Conservation (phyloP, 2,113 vertebrate genomes). For the Cairina moschata region DNA sequence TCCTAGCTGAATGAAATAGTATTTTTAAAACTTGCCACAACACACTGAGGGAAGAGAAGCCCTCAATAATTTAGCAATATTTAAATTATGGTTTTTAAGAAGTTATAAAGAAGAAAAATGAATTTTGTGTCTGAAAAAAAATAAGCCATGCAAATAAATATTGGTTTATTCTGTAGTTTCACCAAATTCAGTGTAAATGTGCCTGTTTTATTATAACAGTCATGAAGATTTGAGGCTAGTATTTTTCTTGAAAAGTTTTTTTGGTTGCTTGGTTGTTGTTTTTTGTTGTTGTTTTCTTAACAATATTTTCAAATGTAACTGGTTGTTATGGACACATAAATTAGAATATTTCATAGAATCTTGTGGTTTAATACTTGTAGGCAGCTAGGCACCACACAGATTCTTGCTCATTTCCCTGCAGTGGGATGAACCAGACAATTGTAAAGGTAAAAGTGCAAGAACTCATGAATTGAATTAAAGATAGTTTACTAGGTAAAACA, state of each 20-base stretch:
- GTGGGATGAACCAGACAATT: background rate
- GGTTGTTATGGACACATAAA: background rate
- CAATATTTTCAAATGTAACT: background rate
- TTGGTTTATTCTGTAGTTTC: background rate
- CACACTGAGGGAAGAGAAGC: background rate
- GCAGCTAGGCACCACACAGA: background rate
- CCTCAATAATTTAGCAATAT: background rate
- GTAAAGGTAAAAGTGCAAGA: background rate
- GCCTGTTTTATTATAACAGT: background rate
- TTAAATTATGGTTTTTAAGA: background rate
- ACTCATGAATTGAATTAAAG: no score
- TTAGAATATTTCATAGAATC: background rate
- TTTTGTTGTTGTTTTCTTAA: background rate
- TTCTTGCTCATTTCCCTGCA: background rate
- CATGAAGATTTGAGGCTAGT: background rate
- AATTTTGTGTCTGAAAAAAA: background rate
- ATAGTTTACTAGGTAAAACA: no score
- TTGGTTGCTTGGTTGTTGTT: no score
- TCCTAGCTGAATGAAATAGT: background rate
- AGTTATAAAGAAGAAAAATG: background rate
- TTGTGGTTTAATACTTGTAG: background rate
- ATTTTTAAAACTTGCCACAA: background rate
- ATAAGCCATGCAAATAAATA: background rate
- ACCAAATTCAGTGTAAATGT: background rate
- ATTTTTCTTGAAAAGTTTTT: background rate